Evolutionary conservation across 2,113 vertebrate species (phyloP).

Genomic region (Cisticola juncidis): DNA sequence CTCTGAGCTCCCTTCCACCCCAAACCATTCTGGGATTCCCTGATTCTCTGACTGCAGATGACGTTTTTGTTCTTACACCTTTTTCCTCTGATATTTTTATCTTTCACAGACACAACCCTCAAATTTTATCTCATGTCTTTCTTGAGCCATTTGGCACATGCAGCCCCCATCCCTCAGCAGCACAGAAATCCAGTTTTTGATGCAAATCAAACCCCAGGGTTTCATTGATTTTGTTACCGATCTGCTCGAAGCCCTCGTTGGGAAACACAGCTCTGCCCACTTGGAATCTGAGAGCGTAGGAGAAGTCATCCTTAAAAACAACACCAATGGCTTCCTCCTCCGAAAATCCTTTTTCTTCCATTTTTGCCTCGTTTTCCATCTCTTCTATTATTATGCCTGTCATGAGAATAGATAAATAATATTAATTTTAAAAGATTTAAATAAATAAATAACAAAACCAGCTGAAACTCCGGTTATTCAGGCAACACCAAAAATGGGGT

Average conservation of each 20-base stretch:
- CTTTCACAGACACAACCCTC: not conserved
- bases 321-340: slow-evolving; percentile 72
- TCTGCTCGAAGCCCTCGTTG: slow-evolving; percentile 69
- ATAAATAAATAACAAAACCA: not conserved
- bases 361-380: slow-evolving; percentile 71
- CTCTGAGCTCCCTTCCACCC: not conserved
- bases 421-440: not conserved
- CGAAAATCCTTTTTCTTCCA: slow-evolving; percentile 71
- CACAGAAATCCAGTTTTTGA: not conserved
- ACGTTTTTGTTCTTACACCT: not conserved
- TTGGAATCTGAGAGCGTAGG: slow-evolving; percentile 81
- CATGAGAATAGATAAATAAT: not conserved
- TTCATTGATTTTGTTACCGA: slow-evolving; percentile 69
- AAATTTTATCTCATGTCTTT: not conserved
- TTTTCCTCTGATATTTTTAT: not conserved
- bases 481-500: rapidly evolving
- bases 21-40: not conserved
- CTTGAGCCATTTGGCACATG: not conserved
- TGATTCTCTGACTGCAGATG: not conserved
- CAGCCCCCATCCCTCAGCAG: not conserved
- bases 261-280: slow-evolving; percentile 48
- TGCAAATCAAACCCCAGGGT: not conserved
- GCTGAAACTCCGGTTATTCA: not conserved
- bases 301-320: slow-evolving; percentile 80
- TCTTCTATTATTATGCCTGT: slow-evolving; percentile 69